Evolutionary conservation across 2,113 vertebrate species (phyloP), one percentile per base, ranked within the genome.

Genomic region (Ptilorrhoa leucosticta): DNA sequence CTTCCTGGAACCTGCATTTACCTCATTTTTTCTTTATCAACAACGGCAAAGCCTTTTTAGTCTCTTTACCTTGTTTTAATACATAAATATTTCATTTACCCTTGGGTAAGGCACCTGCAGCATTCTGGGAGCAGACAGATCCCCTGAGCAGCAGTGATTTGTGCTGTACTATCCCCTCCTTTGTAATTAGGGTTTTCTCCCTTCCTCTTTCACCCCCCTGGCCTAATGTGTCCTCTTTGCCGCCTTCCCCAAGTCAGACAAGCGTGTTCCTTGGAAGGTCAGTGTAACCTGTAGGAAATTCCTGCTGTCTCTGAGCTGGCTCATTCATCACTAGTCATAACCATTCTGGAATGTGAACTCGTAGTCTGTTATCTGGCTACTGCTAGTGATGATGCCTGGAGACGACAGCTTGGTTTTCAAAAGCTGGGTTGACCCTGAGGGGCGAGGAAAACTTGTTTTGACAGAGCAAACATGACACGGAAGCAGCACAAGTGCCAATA

Each of bases 351-450:
- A 97, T 97, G 97, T 86, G 96, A 93, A 66, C 44, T 35, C 16
- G 1, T 60, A 81, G 87, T 84, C 90, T 93, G 82, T 90, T 94
- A 91, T 91, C 95, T 87, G 61, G 84, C 93, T 94, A 93, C 96
- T 87, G 82, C 78, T 82, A 48, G 35, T 64, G 92, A 95, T 81
- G 89, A 94, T 96, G 86, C 96, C 93, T 88, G 76, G 77, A 95
- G 95, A 95, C 27, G 90, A 96, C 96, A 95, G 96, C 93, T 97
- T 78, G 76, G 71, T 97, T 96, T 97, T 95, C 94, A 95, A 96
- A 97, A 95, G 90, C 39, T 79, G 45, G 76, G 80, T 83, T 96
- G 97, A 96, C 94, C 96, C 96, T 26, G 15, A 82, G 88, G 97
- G 97, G 78, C 3, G 72, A 93, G 90, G 94, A 86, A 92, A 95